Evolutionary conservation across 2,113 vertebrate species (phyloP), one percentile per base, ranked within the genome.

Genomic region (Diadophis punctatus): DNA sequence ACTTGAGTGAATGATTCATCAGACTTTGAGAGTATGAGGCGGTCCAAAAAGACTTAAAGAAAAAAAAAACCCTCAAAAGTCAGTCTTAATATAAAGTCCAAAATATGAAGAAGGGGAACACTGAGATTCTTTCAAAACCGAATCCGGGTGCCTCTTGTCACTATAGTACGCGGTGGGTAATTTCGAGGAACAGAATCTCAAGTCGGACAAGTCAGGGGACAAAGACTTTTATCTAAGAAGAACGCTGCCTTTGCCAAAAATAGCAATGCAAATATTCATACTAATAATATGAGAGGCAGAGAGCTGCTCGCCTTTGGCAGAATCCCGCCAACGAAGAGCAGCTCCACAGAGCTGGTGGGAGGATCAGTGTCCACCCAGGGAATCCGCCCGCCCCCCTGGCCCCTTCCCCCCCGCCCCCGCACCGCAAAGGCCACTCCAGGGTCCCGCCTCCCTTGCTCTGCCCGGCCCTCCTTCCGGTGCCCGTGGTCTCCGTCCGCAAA

Each of bases 1-100:
- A 34, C 23, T 56, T 91, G 90, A 86, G 74, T 23, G 34, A 58
- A 89, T 91, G 93, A 89, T 91, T 91, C 93, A 89, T 86, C 34
- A 53, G 63, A 39, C 7, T 20, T 39, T 85, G 88, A 16, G 63
- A 89, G 11, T 68, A 23, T 14, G 86, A 91, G 68, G 68, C 8
- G 34, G 20, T 89, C 49, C 74, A 25, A 34, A 53, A 86, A 86
- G 34, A 20, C 68, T 39, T n/a, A 49, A 46, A 46, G 46, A 5
- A 46, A 46, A 46, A 46, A 11, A 60, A 30, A 11, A 16, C 0
- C 2, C 85, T 46, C 22, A 53, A 60, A 88, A 58, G 53, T 22
- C 23, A 3, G 22, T 80, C 63, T 55, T 51, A 14, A 9, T 56
- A 55, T n/a, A 43, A 55, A 9, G 22, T 14, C 30, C 25, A 55